Evolutionary conservation across 1,140 invertebrate genomes (phyloP), one percentile per base, ranked within the genome.

Genomic region (Metopolophium dirhodum): DNA sequence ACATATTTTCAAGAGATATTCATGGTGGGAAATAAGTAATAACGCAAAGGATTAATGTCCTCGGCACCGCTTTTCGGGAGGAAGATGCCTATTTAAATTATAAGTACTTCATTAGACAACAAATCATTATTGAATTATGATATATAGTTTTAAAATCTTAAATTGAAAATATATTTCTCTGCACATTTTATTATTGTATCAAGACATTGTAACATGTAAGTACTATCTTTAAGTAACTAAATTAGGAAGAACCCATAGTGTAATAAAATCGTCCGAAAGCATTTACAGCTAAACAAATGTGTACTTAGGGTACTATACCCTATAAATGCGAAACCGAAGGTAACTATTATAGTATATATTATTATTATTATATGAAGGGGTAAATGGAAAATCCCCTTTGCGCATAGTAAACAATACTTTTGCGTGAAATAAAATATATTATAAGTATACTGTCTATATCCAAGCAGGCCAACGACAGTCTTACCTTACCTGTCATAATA

Each of bases 201-300:
- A 54, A 54, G 51, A 23, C 23, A 14, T 22, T 7, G 14, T 54
- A 22, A 23, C 4, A 6, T 68, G 23, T 77, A 47, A 0, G 7
- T 8, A n/a, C n/a, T n/a, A n/a, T 77, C n/a, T 18, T 26, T 14
- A 61, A 11, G n/a, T 4, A 77, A 77, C 30, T 77, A 77, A 77
- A 77, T 77, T 7, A n/a, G 4, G 30, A 7, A 77, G 30, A 77
- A 77, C 4, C 14, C 4, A n/a, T 6, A 18, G 61, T 77, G 61
- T 18, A n/a, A 77, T 77, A 77, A 77, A 77, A n/a, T n/a, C 4
- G 11, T 18, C 18, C n/a, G 61, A 77, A 54, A 77, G 14, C 61
- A n/a, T 77, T n/a, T 77, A 77, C 14, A 77, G n/a, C 30, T 77
- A 77, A 77, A 77, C n/a, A 77, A 77, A 77, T 77, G 61, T n/a